Percentiles rank a stretch among this genome's conserved stretches.
Evolutionary conservation across 1,140 invertebrate species (phyloP).

Genomic region (Micrasema minimum): DNA sequence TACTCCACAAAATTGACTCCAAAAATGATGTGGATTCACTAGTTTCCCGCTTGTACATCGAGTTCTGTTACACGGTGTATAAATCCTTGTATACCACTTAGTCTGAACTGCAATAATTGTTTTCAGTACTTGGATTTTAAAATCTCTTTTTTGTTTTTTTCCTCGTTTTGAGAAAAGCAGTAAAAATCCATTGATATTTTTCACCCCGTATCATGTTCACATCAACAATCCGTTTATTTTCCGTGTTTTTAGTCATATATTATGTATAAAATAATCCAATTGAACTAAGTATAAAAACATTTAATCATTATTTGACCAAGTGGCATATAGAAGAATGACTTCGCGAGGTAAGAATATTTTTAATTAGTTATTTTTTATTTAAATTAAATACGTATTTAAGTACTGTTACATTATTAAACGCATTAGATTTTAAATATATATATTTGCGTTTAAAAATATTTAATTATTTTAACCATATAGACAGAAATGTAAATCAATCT

Average conservation of each 20-base stretch:
- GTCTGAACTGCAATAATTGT: too few species aligned
- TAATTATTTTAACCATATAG: neutral
- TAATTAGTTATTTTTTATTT: slow-evolving; percentile 2
- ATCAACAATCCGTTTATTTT: too few species aligned
- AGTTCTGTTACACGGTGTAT: too few species aligned
- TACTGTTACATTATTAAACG: neutral
- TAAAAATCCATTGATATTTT: too few species aligned
- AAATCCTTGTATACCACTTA: too few species aligned
- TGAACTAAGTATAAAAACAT: neutral
- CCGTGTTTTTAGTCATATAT: neutral
- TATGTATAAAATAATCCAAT: neutral
- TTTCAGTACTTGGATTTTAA: too few species aligned
- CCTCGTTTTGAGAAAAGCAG: too few species aligned
- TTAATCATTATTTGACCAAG: slow-evolving; percentile 12
- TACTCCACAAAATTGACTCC: too few species aligned
- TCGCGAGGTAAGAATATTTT: slow-evolving; percentile 23
- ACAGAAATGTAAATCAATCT: neutral
- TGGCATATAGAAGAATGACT: neutral
- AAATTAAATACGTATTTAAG: too few species aligned
- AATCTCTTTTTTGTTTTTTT: too few species aligned
- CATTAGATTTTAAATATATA: neutral
- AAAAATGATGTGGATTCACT: too few species aligned
- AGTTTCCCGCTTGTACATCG: too few species aligned
- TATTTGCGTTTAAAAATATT: neutral
- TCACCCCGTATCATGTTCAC: neutral